Conservation (phyloP, 2,888 invertebrate species). For the Exephanes ischioxanthus region DNA sequence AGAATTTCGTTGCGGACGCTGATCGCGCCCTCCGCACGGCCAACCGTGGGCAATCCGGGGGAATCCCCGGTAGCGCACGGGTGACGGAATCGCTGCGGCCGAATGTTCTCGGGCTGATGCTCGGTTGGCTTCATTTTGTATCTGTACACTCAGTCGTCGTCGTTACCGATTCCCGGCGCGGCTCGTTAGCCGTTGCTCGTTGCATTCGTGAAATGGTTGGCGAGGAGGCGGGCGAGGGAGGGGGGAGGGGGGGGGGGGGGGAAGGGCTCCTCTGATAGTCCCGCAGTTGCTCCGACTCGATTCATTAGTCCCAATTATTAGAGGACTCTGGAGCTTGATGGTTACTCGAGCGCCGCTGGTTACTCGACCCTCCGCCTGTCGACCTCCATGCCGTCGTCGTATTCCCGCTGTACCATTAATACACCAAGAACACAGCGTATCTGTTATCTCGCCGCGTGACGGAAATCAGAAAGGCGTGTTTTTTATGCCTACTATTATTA, state of each 20-base stretch:
- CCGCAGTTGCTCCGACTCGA: conserved; percentile 62
- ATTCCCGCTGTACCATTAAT: background rate
- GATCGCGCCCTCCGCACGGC: conserved; percentile 9
- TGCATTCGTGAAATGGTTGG: conserved; percentile 52
- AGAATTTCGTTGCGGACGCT: conserved; percentile 37
- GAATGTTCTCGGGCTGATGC: conserved; percentile 12
- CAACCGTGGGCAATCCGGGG: background rate
- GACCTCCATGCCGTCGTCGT: background rate
- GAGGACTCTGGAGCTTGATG: conserved; percentile 32
- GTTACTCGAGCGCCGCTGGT: conserved; percentile 4
- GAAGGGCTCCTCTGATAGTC: conserved; percentile 11
- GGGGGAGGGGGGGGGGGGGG: background rate
- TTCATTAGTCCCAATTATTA: conserved; percentile 70
- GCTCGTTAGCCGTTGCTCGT: conserved; percentile 63
- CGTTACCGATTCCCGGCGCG: conserved; percentile 29
- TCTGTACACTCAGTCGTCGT: conserved; percentile 6
- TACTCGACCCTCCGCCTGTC: conserved; percentile 3
- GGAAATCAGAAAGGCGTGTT: background rate
- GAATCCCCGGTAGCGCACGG: conserved; percentile 2
- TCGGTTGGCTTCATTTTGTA: conserved; percentile 38
- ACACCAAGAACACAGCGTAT: background rate
- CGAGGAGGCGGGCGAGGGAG: background rate
- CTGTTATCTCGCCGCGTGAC: background rate
- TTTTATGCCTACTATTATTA: too few relatives aligned
- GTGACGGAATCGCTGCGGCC: conserved; percentile 28